A percentile compares a stretch with the other conserved stretches of the same genome.
phyloP scores from a whole-genome alignment of 2,888 invertebrate genomes.

The Hymenopus coronatus region DNA sequence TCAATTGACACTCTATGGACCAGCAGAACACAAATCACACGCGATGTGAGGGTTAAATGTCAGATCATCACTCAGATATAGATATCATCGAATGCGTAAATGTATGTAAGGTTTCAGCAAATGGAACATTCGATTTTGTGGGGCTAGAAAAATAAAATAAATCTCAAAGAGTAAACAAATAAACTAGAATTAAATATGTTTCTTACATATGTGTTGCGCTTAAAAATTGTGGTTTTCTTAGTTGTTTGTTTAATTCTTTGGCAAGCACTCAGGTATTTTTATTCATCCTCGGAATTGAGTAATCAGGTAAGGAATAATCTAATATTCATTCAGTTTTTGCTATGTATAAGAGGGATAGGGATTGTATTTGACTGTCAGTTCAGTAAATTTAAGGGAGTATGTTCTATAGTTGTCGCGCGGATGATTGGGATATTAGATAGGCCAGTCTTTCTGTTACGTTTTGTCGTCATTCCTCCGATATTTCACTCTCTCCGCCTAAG shows the following conservation, averaged over 20 bases:
- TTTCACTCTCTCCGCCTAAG: too few species aligned
- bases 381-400: too few species aligned
- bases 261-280: slow-evolving; percentile 29
- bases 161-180: not conserved
- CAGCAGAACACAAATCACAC: too few species aligned
- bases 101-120: too few species aligned
- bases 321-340: not conserved
- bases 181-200: slow-evolving; percentile 42
- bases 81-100: too few species aligned
- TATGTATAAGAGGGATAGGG: not conserved
- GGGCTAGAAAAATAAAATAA: not conserved
- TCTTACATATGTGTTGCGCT: slow-evolving; percentile 16
- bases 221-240: slow-evolving; percentile 23
- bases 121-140: not conserved
- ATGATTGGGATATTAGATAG: too few species aligned
- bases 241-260: slow-evolving; percentile 31
- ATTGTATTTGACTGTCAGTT: not conserved
- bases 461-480: too few species aligned
- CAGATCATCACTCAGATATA: too few species aligned
- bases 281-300: slow-evolving; percentile 12
- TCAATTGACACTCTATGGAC: too few species aligned
- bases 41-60: too few species aligned
- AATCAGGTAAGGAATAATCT: not conserved
- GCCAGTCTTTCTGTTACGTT: too few species aligned
- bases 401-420: too few species aligned